phyloP scores from a whole-genome alignment of 2,113 vertebrate species.

The Hippocampus zosterae region DNA sequence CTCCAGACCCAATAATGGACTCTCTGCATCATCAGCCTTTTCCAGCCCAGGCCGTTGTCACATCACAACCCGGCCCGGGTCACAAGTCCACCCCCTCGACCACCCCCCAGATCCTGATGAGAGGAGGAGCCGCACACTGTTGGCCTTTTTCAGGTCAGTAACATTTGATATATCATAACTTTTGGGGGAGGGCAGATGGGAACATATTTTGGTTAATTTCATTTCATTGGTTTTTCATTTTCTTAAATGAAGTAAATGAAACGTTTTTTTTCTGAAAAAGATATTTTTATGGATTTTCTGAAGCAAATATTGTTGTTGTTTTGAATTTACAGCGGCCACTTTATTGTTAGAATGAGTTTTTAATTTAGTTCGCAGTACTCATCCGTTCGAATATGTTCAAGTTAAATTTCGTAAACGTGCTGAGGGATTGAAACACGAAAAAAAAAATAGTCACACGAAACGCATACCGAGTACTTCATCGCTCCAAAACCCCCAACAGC shows the following conservation, averaged over 20 bases:
- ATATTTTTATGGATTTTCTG: neutral
- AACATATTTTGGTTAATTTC: neutral
- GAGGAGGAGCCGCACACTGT: neutral
- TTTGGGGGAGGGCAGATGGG: neutral
- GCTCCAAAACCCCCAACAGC: too few species aligned
- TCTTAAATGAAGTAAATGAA: neutral
- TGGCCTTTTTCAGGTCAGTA: neutral
- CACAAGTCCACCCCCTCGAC: constrained; percentile 63
- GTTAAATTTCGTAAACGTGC: too few species aligned
- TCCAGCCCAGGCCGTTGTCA: constrained; percentile 60
- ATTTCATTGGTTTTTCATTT: too few species aligned
- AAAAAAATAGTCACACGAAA: too few species aligned
- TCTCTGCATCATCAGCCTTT: constrained; percentile 76
- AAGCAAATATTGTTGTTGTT: neutral
- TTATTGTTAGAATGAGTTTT: too few species aligned
- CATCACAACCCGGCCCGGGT: constrained; percentile 60
- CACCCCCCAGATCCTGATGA: neutral
- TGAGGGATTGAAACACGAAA: too few species aligned
- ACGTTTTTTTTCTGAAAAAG: neutral
- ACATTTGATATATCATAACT: neutral
- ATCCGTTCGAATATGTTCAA: too few species aligned
- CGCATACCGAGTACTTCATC: neutral
- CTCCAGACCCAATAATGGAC: constrained; percentile 78
- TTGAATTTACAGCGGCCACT: neutral
- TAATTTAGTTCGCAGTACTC: too few species aligned